Conservation (phyloP, 2,888 invertebrate species). For the Euplagia quadripunctaria region DNA sequence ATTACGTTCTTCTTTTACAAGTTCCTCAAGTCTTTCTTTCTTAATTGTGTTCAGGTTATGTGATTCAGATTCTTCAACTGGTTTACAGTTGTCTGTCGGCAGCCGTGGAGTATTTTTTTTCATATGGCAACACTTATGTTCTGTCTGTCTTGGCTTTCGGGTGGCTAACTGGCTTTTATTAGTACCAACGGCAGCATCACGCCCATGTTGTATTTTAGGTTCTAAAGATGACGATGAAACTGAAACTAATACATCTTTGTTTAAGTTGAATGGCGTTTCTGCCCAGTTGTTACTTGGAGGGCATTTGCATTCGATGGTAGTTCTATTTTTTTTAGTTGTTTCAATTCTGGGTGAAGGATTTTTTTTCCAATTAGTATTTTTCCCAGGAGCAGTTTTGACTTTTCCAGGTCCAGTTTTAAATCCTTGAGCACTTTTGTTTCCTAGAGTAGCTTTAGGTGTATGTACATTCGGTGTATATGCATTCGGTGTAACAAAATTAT, state of each 20-base stretch:
- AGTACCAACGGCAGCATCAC: slow-evolving; percentile 28
- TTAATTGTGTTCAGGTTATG: neutral
- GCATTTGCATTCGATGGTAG: neutral
- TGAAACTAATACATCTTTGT: slow-evolving; percentile 33
- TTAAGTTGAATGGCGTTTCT: neutral
- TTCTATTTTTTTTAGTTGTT: neutral
- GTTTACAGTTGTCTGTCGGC: neutral
- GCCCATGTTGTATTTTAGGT: slow-evolving; percentile 12
- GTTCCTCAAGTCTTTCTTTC: neutral
- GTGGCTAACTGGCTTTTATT: slow-evolving; percentile 7
- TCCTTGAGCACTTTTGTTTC: neutral
- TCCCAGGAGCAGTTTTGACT: neutral
- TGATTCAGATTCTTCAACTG: neutral
- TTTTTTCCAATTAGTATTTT: neutral
- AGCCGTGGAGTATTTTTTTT: neutral
- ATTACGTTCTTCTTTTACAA: slow-evolving; percentile 6
- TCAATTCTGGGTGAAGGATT: neutral
- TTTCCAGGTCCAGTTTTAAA: neutral
- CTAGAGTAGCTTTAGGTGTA: neutral
- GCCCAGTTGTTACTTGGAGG: neutral
- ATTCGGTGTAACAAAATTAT: neutral
- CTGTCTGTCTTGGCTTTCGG: slow-evolving; percentile 1
- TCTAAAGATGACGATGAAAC: slow-evolving; percentile 36
- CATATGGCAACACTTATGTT: slow-evolving; percentile 6
- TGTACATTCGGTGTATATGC: neutral